phyloP scores from a whole-genome alignment of 2,888 invertebrate genomes.

The Xestia c-nigrum region DNA sequence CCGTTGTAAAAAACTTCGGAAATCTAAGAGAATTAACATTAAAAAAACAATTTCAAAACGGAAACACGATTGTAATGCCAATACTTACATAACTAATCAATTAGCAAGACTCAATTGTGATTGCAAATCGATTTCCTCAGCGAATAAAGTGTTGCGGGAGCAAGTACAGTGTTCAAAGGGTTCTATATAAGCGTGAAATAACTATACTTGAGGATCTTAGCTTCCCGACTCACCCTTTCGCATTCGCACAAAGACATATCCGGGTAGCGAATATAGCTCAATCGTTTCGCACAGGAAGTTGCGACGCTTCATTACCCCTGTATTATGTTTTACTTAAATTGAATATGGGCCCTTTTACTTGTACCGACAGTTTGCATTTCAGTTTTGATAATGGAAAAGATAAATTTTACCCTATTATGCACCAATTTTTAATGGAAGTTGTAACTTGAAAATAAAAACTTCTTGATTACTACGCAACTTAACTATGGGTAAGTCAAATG shows the following conservation, averaged over 20 bases:
- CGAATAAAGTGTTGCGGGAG: conserved; percentile 46
- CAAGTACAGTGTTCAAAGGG: conserved; percentile 63
- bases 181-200: conserved; percentile 76
- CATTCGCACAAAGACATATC: conserved; percentile 85
- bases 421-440: neutral
- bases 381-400: conserved; percentile 52
- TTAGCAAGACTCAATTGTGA: conserved; percentile 28
- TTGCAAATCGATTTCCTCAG: conserved; percentile 69
- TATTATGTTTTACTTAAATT: conserved; percentile 76
- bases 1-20: neutral
- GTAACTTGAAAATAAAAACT: neutral
- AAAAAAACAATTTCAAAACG: conserved; percentile 20
- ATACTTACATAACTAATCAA: conserved; percentile 38
- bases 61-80: conserved; percentile 24
- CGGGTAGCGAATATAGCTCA: conserved; percentile 86
- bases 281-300: conserved; percentile 84
- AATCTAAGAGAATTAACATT: neutral
- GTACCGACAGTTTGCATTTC: conserved; percentile 77
- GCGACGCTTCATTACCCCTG: conserved; percentile 84
- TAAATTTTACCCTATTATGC: conserved; percentile 27
- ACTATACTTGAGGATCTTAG: conserved; percentile 61
- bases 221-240: conserved; percentile 81
- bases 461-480: neutral
- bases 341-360: conserved; percentile 77
- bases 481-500: neutral